A percentile compares a stretch with the other conserved stretches of the same genome.
These are phyloP conservation scores for Kuschelorhynchus macadamiae DNA, from an alignment of 2,888 invertebrate genomes.

Conservation along the genomic window DNA sequence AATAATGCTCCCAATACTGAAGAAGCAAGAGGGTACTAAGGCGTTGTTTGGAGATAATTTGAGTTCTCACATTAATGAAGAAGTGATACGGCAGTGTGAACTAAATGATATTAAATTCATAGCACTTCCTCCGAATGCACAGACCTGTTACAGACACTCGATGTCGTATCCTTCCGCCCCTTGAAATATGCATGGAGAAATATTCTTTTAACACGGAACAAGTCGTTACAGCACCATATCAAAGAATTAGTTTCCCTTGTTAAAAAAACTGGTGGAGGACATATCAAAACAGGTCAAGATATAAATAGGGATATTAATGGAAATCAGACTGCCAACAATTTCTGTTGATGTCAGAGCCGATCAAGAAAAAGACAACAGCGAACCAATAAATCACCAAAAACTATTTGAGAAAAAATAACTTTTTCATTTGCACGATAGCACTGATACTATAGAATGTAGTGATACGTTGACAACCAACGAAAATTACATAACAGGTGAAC, in stretches of 20 bases:
- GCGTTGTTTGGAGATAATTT: not conserved
- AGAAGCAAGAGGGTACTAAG: slow-evolving; percentile 5
- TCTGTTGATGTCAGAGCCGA: no score
- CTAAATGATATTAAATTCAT: slow-evolving; percentile 14
- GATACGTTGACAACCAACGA: no score
- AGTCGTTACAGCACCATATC: slow-evolving; percentile 17
- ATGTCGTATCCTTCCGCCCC: not conserved
- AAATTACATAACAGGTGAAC: no score
- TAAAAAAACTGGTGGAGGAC: slow-evolving; percentile 9
- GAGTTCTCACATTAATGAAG: slow-evolving; percentile 2
- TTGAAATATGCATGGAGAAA: not conserved
- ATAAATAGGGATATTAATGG: no score
- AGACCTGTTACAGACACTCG: not conserved
- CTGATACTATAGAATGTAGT: no score
- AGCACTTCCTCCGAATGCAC: slow-evolving; percentile 9
- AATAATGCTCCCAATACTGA: no score
- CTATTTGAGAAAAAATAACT: no score
- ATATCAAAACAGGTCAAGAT: not conserved
- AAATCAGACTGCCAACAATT: no score
- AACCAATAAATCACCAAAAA: no score
- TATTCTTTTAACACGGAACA: slow-evolving; percentile 13
- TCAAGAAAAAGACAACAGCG: no score
- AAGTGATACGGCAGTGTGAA: slow-evolving; percentile 3
- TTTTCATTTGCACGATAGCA: no score
- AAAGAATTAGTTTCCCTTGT: slow-evolving; percentile 2